Conservation (phyloP, 2,797 vertebrate genomes). For the Mastacembelus armatus region DNA sequence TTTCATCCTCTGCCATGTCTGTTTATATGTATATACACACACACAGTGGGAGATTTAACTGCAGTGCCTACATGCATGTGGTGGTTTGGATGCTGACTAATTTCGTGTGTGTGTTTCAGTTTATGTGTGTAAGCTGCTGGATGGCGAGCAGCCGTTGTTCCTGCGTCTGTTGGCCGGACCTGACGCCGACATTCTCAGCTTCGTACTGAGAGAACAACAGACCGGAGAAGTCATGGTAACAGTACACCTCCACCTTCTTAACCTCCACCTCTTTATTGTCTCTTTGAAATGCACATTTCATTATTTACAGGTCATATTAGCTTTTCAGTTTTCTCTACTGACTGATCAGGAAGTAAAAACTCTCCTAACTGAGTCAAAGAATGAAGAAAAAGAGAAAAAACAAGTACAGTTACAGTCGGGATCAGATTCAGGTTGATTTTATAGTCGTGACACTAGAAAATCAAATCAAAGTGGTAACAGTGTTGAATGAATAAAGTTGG, state of each 20-base stretch:
- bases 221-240: conserved; percentile 93
- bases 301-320: no score
- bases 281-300: no score
- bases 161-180: conserved; percentile 94
- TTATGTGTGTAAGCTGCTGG: conserved; percentile 93
- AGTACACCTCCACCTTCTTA: neutral
- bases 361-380: no score
- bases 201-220: conserved; percentile 95
- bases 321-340: no score
- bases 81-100: conserved; percentile 11
- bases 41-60: conserved; percentile 7
- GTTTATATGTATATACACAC: conserved; percentile 27
- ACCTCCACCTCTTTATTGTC: neutral
- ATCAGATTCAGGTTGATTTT: no score
- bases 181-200: conserved; percentile 89
- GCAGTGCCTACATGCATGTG: conserved; percentile 29
- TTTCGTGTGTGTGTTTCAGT: conserved; percentile 79
- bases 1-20: conserved; percentile 35
- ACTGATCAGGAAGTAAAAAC: no score
- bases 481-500: neutral
- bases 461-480: no score
- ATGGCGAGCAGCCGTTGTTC: conserved; percentile 92
- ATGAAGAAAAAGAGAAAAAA: no score
- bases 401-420: no score
- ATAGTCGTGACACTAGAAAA: no score